Percentiles rank a stretch among this genome's conserved stretches.
phyloP scores from a whole-genome alignment of 1,140 invertebrate genomes.

The Hetaerina americana region DNA sequence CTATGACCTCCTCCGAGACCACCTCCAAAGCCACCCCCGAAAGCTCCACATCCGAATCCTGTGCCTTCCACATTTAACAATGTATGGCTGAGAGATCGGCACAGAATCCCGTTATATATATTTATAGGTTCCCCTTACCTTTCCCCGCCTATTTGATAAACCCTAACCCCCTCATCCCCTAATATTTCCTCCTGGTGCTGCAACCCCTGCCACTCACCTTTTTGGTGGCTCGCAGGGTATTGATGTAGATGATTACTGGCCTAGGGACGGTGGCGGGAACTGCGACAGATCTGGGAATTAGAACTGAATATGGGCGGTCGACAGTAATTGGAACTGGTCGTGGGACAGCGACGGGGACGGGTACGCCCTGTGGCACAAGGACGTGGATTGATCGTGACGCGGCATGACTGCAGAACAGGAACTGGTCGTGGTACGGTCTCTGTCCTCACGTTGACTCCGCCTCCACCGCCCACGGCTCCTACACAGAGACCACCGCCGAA shows the following conservation, averaged over 20 bases:
- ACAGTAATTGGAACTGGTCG: neutral
- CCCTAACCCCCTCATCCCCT: too few species aligned
- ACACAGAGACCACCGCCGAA: neutral
- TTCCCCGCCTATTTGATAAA: too few species aligned
- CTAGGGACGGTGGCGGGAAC: neutral
- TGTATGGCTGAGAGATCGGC: neutral
- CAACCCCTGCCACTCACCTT: neutral
- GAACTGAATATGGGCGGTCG: neutral
- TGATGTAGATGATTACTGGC: neutral
- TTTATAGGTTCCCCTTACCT: too few species aligned
- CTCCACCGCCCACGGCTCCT: conserved; percentile 7
- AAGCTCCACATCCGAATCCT: neutral
- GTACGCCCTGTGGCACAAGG: neutral
- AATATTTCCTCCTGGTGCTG: too few species aligned
- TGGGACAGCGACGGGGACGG: neutral
- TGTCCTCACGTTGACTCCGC: neutral
- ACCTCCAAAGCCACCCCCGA: neutral
- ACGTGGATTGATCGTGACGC: neutral
- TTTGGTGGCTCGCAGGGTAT: neutral
- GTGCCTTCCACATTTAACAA: neutral
- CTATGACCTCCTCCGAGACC: neutral
- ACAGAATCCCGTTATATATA: too few species aligned
- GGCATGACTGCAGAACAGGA: neutral
- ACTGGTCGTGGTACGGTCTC: neutral
- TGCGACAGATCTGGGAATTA: neutral